These are phyloP conservation scores for Gastrophryne carolinensis DNA, from an alignment of 2,797 vertebrate species.

Conservation along the genomic window DNA sequence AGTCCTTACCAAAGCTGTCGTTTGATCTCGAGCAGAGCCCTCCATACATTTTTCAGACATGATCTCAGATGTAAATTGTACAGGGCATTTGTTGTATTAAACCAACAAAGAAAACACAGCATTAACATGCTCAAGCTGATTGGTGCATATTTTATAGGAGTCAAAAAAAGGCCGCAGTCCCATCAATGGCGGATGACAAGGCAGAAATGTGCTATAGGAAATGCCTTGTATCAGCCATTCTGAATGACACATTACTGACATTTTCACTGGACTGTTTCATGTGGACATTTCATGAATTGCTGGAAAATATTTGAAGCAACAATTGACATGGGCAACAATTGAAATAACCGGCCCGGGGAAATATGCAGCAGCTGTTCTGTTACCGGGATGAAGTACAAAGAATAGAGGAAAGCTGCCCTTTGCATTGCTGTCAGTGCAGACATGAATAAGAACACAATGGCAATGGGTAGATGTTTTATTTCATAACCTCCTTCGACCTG, in stretches of 20 bases:
- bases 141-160: not conserved
- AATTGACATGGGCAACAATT: not conserved
- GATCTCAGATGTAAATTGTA: not conserved
- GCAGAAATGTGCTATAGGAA: not conserved
- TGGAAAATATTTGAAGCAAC: not conserved
- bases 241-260: not conserved
- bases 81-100: not conserved
- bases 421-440: no score
- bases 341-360: not conserved
- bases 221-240: not conserved
- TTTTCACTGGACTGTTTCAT: not conserved
- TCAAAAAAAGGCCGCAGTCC: not conserved
- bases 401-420: no score
- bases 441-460: no score
- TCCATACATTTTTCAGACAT: conserved; percentile 17
- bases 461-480: no score
- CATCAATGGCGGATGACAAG: not conserved
- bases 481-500: no score
- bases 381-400: no score
- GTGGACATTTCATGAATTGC: not conserved
- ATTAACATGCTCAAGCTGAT: not conserved
- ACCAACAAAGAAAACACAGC: conserved; percentile 12
- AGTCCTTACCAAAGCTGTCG: no score
- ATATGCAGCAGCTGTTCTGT: not conserved
- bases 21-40: no score